Base-by-base conservation (phyloP, 2,888 invertebrate genomes). In the Osmoderma eremita region DNA sequence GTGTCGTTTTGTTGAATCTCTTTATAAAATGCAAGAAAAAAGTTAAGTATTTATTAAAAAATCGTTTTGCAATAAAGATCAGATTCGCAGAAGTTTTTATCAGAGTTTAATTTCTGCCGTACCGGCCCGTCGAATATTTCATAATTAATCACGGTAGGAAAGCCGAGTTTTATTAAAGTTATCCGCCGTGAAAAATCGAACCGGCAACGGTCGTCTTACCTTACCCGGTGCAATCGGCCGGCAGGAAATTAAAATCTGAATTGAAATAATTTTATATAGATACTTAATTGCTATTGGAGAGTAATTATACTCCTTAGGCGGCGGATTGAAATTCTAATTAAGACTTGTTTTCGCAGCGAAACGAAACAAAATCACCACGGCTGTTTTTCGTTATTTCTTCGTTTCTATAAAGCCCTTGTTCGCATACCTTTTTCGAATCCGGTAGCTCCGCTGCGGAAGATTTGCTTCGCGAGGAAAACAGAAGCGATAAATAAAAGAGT, bases 251-350 rank as follows among this genome's bases (percentile, higher is more conserved):
- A 61, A 61, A 61, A 61, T 61, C 62, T 76, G 78, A 78, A 79
- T 79, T 78, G 76, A 79, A 78, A 78, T 78, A 79, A 79, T 79
- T 79, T 79, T 78, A 74, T 78, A 79, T 78, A 75, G 79, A 75
- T 76, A 75, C 77, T 76, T 79, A 78, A 79, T 79, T 79, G 78
- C 77, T 70, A 73, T 73, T 75, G 70, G 72, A 76, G 58, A 74
- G 75, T 75, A 77, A 78, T 78, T 78, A 76, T 73, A 61, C 68
- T 64, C 68, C 67, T 69, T 69, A 70, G 69, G 67, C 41, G 65
- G 68, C 71, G 67, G 65, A 74, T 74, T 75, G 73, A 73, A 74
- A 75, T 75, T 76, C 75, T 74, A 75, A 76, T 76, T 76, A 75
- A 74, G 72, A 72, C 72, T 71, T 76, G 74, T 75, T 75, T 74